phyloP scores from a whole-genome alignment of 2,113 vertebrate species.

The Hemiscyllium ocellatum region DNA sequence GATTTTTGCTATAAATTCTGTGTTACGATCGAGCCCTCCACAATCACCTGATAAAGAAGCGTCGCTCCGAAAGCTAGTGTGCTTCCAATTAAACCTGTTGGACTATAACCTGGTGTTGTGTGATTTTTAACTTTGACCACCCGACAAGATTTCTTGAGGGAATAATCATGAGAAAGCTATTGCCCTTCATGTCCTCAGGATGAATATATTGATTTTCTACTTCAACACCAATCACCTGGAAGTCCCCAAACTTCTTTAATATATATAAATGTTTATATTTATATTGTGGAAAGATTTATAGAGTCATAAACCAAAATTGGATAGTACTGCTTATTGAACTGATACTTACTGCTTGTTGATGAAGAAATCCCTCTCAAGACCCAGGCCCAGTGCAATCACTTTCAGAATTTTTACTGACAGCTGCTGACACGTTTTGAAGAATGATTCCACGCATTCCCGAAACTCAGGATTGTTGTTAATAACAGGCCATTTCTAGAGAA shows the following conservation, averaged over 20 bases:
- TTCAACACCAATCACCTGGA: not conserved
- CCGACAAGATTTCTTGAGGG: not conserved
- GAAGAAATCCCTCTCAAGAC: constrained; percentile 52
- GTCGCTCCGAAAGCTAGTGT: no score
- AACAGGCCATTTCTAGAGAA: constrained; percentile 52
- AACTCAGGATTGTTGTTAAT: constrained; percentile 43
- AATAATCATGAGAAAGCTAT: not conserved
- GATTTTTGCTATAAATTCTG: no score
- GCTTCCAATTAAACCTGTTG: no score
- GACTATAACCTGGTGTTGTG: no score
- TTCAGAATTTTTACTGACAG: constrained; percentile 52
- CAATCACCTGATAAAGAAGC: no score
- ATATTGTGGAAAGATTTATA: not conserved
- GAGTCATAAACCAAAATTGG: not conserved
- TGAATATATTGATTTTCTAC: not conserved
- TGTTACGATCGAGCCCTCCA: no score
- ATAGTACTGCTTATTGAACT: not conserved
- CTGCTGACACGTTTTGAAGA: constrained; percentile 53
- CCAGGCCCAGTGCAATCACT: constrained; percentile 54
- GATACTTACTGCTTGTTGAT: constrained; percentile 48
- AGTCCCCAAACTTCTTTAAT: not conserved
- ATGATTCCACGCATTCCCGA: constrained; percentile 45
- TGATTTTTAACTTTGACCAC: no score
- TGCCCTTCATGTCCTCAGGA: not conserved
- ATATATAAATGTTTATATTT: no score